Base-by-base conservation (phyloP, 2,797 vertebrate genomes). In the Enteromius afrohamiltoni region DNA sequence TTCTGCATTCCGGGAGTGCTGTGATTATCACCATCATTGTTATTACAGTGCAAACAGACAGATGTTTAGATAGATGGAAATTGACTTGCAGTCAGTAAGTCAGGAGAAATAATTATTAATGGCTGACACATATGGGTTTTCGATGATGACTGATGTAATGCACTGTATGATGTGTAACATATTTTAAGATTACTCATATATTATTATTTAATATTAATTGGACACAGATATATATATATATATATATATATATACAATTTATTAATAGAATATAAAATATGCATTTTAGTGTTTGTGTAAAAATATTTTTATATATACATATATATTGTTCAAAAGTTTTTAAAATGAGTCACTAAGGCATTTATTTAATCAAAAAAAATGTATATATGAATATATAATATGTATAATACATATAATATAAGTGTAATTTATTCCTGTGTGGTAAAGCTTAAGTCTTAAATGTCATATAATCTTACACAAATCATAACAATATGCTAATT, bases 41-140 rank as follows among this genome's bases (percentile, higher is more conserved):
- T 70, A 68, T 65, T 64, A 10, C 26, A 53, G 65, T 19, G 47
- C 47, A 65, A 70, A n/a, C 42, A 34, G 68, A 79, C 34, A 67
- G 26, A 68, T 80, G 64, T 69, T 69, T 77, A 47, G 71, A 83
- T 60, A 74, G 77, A 75, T 60, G 65, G 47, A 55, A 64, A 74
- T 49, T 34, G 69, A 60, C 26, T 58, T 21, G 8, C 37, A 45
- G 67, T 58, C 26, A 31, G 45, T 31, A 64, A 68, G 53, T 29
- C 31, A 51, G 45, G 21, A 76, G 42, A 45, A 76, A 55, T 29
- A 42, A 29, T 68, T 37, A 68, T 40, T 37, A 34, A 79, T 68
- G 58, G 70, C 10, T 23, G 68, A 17, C 17, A 11, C 8, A 7
- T 74, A 14, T 60, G 26, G 31, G 13, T 67, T 51, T 37, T 23